Conservation (phyloP, 1,140 invertebrate genomes). For the Tachypleus tridentatus region DNA sequence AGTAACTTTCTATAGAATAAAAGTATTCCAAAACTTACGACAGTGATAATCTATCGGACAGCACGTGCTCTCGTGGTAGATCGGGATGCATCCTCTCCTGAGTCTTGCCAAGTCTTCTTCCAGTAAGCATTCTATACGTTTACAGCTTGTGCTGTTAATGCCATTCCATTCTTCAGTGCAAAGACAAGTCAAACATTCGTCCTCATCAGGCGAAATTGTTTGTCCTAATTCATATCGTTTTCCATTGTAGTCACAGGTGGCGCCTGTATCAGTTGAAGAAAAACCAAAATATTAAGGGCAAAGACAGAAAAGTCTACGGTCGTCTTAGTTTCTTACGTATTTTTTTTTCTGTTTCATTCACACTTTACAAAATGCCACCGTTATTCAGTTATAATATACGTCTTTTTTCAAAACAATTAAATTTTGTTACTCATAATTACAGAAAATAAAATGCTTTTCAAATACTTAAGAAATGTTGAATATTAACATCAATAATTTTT, state of each 20-base stretch:
- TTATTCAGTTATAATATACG: neutral
- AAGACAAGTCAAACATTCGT: slow-evolving; percentile 19
- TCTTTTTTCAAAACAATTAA: slow-evolving; percentile 10
- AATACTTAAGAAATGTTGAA: too few species aligned
- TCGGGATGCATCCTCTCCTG: slow-evolving; percentile 21
- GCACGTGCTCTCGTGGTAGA: slow-evolving; percentile 23
- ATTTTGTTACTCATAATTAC: slow-evolving; percentile 7
- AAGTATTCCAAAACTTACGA: slow-evolving; percentile 8
- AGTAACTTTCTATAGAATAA: too few species aligned
- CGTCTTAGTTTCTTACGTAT: neutral
- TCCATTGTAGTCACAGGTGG: slow-evolving; percentile 16
- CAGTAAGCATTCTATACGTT: slow-evolving; percentile 15
- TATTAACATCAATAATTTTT: too few species aligned
- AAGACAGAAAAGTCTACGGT: neutral
- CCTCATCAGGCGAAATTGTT: slow-evolving; percentile 21
- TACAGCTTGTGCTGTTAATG: slow-evolving; percentile 9
- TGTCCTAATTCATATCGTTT: slow-evolving; percentile 21
- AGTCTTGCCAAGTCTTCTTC: slow-evolving; percentile 16
- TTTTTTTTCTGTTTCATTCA: neutral
- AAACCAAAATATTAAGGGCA: neutral
- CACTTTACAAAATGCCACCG: neutral
- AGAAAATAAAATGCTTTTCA: slow-evolving; percentile 1
- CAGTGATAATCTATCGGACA: slow-evolving; percentile 26
- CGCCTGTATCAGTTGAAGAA: slow-evolving; percentile 2
- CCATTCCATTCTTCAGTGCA: slow-evolving; percentile 22